A percentile compares a stretch with the other conserved stretches of the same genome.
Conservation (phyloP, 2,113 vertebrate genomes). For the Ochotona curzoniae region DNA sequence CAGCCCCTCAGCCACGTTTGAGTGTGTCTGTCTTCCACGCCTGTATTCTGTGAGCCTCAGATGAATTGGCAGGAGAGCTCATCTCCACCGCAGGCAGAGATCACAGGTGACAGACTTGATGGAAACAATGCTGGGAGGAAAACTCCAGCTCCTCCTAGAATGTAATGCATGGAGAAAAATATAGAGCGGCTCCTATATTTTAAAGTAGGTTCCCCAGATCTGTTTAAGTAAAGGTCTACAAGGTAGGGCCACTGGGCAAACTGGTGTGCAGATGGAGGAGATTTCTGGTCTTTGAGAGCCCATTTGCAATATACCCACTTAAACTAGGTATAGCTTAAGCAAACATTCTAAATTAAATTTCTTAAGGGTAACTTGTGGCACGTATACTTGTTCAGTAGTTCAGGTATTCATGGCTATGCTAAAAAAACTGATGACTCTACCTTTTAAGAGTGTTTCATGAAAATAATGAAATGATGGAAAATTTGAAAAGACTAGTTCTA, state of each 20-base stretch:
- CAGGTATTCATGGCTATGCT: not conserved
- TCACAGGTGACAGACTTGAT: not conserved
- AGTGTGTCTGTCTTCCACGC: not conserved
- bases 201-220: not conserved
- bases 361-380: not conserved
- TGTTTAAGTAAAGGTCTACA: not conserved
- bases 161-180: not conserved
- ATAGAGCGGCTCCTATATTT: not conserved
- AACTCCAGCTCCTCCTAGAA: not conserved
- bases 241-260: not conserved
- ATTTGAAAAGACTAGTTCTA: not conserved
- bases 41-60: not conserved
- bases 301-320: not conserved
- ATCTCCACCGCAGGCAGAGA: not conserved
- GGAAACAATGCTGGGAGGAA: not conserved
- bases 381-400: not conserved
- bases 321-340: not conserved
- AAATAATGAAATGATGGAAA: slow-evolving; percentile 19
- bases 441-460: not conserved
- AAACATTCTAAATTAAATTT: slow-evolving; percentile 30
- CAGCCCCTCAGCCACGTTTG: not conserved
- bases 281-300: not conserved
- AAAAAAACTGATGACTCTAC: not conserved
- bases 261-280: not conserved
- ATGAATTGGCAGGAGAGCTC: not conserved